Evolutionary conservation across 2,113 vertebrate genomes (phyloP).

Genomic region (Hemicordylus capensis): DNA sequence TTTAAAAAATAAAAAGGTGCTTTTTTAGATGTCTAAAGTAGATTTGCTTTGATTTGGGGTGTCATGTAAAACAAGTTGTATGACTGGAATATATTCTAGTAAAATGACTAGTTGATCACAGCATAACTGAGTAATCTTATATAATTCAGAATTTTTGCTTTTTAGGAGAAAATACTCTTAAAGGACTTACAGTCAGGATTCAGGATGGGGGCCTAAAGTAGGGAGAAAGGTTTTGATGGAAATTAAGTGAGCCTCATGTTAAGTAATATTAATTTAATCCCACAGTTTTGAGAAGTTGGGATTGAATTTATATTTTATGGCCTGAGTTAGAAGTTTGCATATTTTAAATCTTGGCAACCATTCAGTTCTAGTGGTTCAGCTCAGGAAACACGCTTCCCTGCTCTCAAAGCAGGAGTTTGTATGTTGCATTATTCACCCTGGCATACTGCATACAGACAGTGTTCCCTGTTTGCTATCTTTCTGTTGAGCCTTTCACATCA

Average conservation of each 20-base stretch:
- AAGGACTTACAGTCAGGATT: constrained; percentile 69
- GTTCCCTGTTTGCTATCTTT: constrained; percentile 70
- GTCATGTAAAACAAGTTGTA: not conserved
- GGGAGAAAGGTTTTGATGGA: constrained; percentile 61
- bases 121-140: not conserved
- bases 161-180: not conserved
- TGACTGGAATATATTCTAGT: not conserved
- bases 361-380: constrained; percentile 41
- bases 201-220: constrained; percentile 63
- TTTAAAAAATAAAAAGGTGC: not conserved
- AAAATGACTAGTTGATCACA: not conserved
- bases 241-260: constrained; percentile 72
- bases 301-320: constrained; percentile 73
- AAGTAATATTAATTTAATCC: constrained; percentile 78
- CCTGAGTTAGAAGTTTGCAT: constrained; percentile 70
- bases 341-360: constrained; percentile 65
- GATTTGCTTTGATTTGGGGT: not conserved
- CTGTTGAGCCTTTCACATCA: constrained; percentile 77
- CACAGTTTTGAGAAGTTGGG: constrained; percentile 63
- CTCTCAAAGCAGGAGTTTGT: constrained; percentile 50
- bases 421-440: constrained; percentile 45
- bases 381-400: constrained; percentile 68
- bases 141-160: not conserved
- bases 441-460: constrained; percentile 51
- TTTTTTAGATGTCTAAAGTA: not conserved